Conservation (phyloP, 2,113 vertebrate species). For the Rhizomys pruinosus region DNA sequence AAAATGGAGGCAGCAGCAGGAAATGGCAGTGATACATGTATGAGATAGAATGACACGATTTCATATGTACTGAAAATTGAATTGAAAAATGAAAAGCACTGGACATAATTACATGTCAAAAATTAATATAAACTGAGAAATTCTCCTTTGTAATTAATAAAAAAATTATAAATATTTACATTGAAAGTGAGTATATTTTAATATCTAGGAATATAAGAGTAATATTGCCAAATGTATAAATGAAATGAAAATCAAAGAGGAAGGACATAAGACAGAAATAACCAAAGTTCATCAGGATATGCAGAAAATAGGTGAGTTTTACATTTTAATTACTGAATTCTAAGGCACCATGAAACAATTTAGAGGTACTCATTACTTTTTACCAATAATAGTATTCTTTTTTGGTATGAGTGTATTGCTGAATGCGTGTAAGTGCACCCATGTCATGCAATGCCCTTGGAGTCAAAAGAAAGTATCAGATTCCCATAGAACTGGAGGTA, state of each 20-base stretch:
- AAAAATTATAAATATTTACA: not conserved
- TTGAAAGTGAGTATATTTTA: conserved; percentile 50
- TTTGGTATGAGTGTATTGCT: no score
- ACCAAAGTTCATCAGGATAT: conserved; percentile 79
- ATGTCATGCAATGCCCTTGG: no score
- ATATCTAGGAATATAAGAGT: conserved; percentile 85
- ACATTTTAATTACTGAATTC: conserved; percentile 45
- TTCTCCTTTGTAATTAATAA: conserved; percentile 52
- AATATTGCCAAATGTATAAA: conserved; percentile 82
- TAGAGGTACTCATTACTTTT: conserved; percentile 39
- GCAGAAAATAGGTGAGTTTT: conserved; percentile 83
- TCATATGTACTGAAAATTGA: not conserved
- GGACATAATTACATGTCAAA: conserved; percentile 18
- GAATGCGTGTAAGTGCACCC: no score
- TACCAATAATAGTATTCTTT: not conserved
- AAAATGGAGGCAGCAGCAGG: not conserved
- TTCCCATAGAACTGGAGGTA: no score
- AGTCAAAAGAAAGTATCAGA: no score
- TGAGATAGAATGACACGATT: not conserved
- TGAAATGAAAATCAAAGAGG: conserved; percentile 87
- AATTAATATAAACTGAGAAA: not conserved
- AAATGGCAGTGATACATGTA: not conserved
- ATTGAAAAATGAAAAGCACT: not conserved
- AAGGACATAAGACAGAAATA: conserved; percentile 82
- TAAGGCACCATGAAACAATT: conserved; percentile 5